Percentiles rank a stretch among this genome's conserved stretches.
Conservation (phyloP, 2,888 invertebrate species). For the Microplitis manilae region DNA sequence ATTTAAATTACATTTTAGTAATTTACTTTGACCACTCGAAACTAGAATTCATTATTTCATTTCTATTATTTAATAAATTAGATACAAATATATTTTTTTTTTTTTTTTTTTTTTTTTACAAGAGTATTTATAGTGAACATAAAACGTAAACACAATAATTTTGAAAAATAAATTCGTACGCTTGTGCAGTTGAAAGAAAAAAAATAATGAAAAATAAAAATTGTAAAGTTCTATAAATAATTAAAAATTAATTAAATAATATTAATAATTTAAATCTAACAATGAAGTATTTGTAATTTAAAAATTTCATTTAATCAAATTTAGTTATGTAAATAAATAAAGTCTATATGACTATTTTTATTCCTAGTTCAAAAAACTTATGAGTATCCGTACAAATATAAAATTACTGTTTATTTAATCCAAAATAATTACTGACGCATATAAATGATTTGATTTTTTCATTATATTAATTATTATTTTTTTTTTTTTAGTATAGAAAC, state of each 20-base stretch:
- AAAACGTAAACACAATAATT: background rate
- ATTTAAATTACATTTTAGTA: background rate
- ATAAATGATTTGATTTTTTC: background rate
- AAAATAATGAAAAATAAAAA: background rate
- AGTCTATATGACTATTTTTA: background rate
- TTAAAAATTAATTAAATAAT: background rate
- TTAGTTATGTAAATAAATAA: too few relatives aligned
- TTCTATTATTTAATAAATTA: too few relatives aligned
- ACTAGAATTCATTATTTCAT: too few relatives aligned
- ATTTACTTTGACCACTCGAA: too few relatives aligned
- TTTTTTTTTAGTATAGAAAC: conserved; percentile 4
- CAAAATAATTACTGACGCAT: too few relatives aligned
- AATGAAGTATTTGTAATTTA: too few relatives aligned
- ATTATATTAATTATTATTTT: conserved; percentile 5
- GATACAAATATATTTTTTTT: too few relatives aligned
- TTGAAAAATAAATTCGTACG: background rate
- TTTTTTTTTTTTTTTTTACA: too few relatives aligned
- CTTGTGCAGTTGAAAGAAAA: background rate
- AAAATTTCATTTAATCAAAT: too few relatives aligned
- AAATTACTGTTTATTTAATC: background rate
- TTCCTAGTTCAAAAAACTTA: background rate
- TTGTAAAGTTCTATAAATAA: background rate
- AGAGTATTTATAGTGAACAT: background rate
- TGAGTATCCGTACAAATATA: background rate
- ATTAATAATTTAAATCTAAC: background rate